Evolutionary conservation across 1,140 invertebrate genomes (phyloP).

Genomic region (Heliconius melpomene): DNA sequence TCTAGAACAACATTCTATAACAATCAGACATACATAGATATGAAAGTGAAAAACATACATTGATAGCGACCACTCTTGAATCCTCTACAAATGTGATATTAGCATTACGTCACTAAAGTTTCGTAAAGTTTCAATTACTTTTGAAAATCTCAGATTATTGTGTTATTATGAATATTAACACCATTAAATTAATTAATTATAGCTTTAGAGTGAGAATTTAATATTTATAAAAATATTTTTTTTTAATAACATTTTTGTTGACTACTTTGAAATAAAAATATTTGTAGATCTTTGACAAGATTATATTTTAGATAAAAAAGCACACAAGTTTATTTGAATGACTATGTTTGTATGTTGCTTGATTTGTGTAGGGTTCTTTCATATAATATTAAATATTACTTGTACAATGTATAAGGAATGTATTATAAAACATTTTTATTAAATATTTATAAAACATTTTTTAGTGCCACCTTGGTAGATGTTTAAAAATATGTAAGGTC

Average conservation of each 20-base stretch:
- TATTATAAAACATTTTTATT: too few relatives aligned
- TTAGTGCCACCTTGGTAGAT: neutral
- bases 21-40: conserved; percentile 75
- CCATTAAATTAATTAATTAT: neutral
- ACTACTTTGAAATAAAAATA: neutral
- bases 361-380: neutral
- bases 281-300: conserved; percentile 6
- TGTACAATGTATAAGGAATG: neutral
- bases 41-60: conserved; percentile 61
- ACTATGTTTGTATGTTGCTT: neutral
- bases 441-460: neutral
- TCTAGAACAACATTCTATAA: conserved; percentile 83
- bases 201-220: conserved; percentile 18
- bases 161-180: conserved; percentile 4
- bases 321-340: neutral
- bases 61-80: conserved; percentile 36
- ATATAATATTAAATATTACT: neutral
- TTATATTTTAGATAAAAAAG: conserved; percentile 5
- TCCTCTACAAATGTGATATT: conserved; percentile 71
- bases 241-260: neutral
- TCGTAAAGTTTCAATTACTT: neutral
- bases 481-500: too few relatives aligned
- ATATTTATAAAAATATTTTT: neutral
- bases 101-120: conserved; percentile 48
- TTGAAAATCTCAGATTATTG: conserved; percentile 25